Base-by-base conservation (phyloP, 2,113 vertebrate genomes). In the Dasyprocta punctata region DNA sequence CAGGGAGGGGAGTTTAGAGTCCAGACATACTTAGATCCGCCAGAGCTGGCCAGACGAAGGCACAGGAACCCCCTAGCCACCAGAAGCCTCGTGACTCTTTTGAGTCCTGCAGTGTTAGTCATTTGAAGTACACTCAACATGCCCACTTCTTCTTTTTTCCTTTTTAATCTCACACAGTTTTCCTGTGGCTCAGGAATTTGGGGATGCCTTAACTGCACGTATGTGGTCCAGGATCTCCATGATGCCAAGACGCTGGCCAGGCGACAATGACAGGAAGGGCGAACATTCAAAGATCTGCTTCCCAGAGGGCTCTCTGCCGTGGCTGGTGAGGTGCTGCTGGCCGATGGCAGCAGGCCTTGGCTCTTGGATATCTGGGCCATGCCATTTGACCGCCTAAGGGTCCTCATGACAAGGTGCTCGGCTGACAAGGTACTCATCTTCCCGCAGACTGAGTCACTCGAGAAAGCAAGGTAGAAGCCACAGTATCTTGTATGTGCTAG, bases 161-260 rank as follows among this genome's bases (percentile, higher is more conserved):
- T 24, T 71, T 78, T 61, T 56, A 24, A 54, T 61, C 9, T 47
- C 33, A 44, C 28, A n/a, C 19, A 14, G 65, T 38, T 56, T 65
- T 92, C 28, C 83, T 69, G 38, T 73, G 85, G 33, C 26, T 82
- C 56, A 78, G 85, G 81, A 94, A 89, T 82, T 82, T 38, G 89
- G 10, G 47, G 75, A 82, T 41, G 69, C 73, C 81, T 93, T 77
- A 44, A 38, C 49, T 19, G 38, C 47, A 52, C 12, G 14, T 52
- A n/a, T 85, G 84, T 78, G 75, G n/a, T 30, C 22, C 38, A 24
- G 44, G 47, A 38, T 61, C 92, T 91, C 78, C 22, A 1, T 0
- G 75, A 75, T 26, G 52, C 56, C 69, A 67, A 73, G 78, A 87
- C 4, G 24, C 44, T 36, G 36, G 47, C 49, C 54, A 54, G 49